These are phyloP conservation scores for Upupa epops DNA, from an alignment of 2,113 vertebrate genomes.

Conservation along the genomic window DNA sequence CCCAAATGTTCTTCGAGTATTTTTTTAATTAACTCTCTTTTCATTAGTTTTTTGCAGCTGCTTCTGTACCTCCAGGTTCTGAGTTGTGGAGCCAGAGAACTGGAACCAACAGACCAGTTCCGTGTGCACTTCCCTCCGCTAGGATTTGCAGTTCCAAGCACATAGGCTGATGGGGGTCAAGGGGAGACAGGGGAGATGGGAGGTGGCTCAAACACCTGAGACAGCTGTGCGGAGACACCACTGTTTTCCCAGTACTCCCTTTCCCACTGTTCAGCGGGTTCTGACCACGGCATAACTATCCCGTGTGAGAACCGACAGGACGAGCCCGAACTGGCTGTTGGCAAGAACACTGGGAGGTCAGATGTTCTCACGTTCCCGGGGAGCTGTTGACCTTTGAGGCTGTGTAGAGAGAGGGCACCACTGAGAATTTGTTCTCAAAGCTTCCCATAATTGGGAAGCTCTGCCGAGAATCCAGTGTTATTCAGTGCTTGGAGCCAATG, in stretches of 20 bases:
- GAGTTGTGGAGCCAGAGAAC: background rate
- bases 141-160: background rate
- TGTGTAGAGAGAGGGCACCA: background rate
- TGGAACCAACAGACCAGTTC: background rate
- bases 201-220: background rate
- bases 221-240: no score
- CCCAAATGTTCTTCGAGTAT: slow-evolving; percentile 22
- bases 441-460: background rate
- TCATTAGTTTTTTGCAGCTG: slow-evolving; percentile 15
- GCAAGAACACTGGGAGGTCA: background rate
- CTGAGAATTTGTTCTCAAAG: background rate
- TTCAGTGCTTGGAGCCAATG: background rate
- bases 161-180: background rate
- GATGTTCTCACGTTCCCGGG: background rate
- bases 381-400: background rate
- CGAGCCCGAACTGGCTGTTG: background rate
- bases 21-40: slow-evolving; percentile 25
- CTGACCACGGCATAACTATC: background rate
- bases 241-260: background rate
- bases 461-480: background rate
- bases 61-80: slow-evolving; percentile 25
- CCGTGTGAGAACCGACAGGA: background rate
- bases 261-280: background rate
- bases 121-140: background rate
- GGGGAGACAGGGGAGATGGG: background rate